phyloP scores from a whole-genome alignment of 2,113 vertebrate genomes.

The Eulemur macaco region DNA sequence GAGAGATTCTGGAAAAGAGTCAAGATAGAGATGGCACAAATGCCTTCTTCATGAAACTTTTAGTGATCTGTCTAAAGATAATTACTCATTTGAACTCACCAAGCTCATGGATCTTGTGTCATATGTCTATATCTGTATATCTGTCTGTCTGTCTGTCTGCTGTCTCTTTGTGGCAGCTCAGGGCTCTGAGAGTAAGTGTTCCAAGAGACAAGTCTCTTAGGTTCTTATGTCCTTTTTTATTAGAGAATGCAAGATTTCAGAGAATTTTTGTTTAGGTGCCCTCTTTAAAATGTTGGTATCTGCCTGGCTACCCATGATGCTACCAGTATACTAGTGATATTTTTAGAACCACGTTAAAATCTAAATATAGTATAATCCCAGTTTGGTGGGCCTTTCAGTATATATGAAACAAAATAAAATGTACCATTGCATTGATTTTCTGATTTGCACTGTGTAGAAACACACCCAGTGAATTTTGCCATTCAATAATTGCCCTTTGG shows the following conservation, averaged over 20 bases:
- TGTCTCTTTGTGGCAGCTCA: neutral
- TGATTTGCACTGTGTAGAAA: constrained; percentile 20
- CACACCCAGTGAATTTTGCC: neutral
- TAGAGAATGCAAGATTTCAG: constrained; percentile 10
- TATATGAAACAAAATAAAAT: constrained; percentile 21
- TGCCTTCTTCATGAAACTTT: neutral
- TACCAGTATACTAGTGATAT: neutral
- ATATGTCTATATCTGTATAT: neutral
- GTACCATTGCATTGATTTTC: constrained; percentile 26
- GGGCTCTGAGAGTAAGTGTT: neutral
- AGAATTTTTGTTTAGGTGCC: neutral
- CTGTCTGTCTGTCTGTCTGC: neutral
- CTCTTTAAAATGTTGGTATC: neutral
- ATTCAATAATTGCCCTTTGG: neutral
- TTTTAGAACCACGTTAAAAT: constrained; percentile 39
- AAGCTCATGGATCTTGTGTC: neutral
- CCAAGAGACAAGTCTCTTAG: neutral
- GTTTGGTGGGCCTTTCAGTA: neutral
- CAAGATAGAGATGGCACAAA: neutral
- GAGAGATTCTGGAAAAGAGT: neutral
- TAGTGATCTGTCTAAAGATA: neutral
- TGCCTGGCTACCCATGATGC: neutral
- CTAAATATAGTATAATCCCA: constrained; percentile 2
- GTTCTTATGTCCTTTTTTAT: neutral
- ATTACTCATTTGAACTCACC: neutral